phyloP scores from a whole-genome alignment of 2,888 invertebrate genomes.

The Diloba caeruleocephala region DNA sequence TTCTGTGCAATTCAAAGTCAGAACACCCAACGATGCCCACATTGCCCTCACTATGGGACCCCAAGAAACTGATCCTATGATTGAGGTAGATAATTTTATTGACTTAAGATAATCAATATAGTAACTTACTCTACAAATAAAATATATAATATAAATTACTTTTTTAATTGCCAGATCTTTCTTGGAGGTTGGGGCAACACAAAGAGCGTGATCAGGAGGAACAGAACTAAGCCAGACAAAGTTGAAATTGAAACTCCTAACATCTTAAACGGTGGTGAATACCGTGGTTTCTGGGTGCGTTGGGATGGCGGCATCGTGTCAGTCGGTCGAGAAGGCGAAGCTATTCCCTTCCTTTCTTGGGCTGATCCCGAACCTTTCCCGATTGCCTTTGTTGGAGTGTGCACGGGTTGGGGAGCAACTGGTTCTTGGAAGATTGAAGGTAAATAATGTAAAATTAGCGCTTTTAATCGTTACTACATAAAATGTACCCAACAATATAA shows the following conservation, averaged over 20 bases:
- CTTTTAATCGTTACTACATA: constrained; percentile 44
- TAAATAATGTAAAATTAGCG: constrained; percentile 64
- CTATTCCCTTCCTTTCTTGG: constrained; percentile 92
- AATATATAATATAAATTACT: no score
- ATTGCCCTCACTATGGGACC: constrained; percentile 93
- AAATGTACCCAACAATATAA: constrained; percentile 85
- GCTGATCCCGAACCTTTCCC: constrained; percentile 92
- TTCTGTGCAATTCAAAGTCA: constrained; percentile 93
- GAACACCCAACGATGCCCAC: constrained; percentile 95
- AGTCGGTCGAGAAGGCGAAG: constrained; percentile 93
- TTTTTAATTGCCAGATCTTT: constrained; percentile 88
- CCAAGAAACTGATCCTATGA: constrained; percentile 93
- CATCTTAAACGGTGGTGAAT: constrained; percentile 92
- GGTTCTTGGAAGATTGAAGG: constrained; percentile 95
- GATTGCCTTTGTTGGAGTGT: constrained; percentile 93
- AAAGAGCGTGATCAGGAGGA: constrained; percentile 95
- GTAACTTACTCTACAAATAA: no score
- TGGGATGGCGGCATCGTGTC: constrained; percentile 92
- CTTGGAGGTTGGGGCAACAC: constrained; percentile 96
- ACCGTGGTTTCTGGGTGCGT: constrained; percentile 95
- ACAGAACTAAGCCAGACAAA: constrained; percentile 93
- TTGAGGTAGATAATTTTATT: constrained; percentile 89
- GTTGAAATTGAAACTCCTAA: constrained; percentile 92
- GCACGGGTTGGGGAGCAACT: constrained; percentile 95
- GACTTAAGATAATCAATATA: no score